Percentiles rank a stretch among this genome's conserved stretches.
These are phyloP conservation scores for Cryptomyrus ogoouensis DNA, from an alignment of 2,113 vertebrate genomes.

Conservation along the genomic window DNA sequence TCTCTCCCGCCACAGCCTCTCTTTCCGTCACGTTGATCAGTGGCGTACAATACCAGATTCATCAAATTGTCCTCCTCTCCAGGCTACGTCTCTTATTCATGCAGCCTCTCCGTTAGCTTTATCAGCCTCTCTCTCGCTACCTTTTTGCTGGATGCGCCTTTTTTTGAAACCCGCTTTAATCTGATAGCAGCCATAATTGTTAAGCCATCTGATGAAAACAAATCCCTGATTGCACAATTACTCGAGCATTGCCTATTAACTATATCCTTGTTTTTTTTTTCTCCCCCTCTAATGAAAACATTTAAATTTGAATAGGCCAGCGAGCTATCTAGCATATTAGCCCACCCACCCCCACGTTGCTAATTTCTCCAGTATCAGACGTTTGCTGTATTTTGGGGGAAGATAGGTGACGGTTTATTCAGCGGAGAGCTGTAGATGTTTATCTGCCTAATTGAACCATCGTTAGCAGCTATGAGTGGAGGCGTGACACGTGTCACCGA, in stretches of 20 bases:
- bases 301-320: conserved; percentile 52
- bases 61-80: conserved; percentile 32
- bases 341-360: neutral
- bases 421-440: conserved; percentile 49
- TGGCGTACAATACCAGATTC: conserved; percentile 28
- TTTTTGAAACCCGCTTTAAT: conserved; percentile 48
- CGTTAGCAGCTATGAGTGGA: conserved; percentile 59
- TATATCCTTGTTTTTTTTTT: conserved; percentile 35
- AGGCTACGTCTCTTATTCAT: conserved; percentile 31
- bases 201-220: conserved; percentile 53
- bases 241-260: conserved; percentile 50
- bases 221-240: conserved; percentile 61
- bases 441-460: conserved; percentile 67
- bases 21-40: conserved; percentile 40
- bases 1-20: neutral
- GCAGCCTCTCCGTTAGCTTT: conserved; percentile 33
- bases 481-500: conserved; percentile 49
- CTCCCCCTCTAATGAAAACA: conserved; percentile 51
- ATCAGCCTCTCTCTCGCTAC: conserved; percentile 29
- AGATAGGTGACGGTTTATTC: conserved; percentile 46
- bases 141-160: conserved; percentile 33
- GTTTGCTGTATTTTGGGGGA: conserved; percentile 40
- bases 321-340: conserved; percentile 25
- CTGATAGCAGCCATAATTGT: conserved; percentile 56
- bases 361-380: conserved; percentile 56